A percentile compares a stretch with the other conserved stretches of the same genome.
These are phyloP conservation scores for Aurelia aurita complex sp. Pacific DNA, from an alignment of 30 jellyfish, hydroid and myxozoan species.

Conservation along the genomic window DNA sequence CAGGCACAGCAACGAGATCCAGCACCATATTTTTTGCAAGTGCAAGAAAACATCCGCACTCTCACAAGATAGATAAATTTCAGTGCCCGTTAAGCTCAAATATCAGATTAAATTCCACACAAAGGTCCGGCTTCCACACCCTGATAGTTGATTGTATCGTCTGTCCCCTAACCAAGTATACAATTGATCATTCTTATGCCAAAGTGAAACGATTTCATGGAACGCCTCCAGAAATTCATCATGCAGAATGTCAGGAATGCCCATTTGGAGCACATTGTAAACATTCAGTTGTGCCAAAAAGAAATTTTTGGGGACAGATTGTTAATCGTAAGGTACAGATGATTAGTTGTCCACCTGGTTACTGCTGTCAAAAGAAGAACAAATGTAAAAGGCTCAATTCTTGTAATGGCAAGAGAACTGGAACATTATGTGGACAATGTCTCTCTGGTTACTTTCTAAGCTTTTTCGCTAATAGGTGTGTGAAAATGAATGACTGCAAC, in stretches of 20 bases:
- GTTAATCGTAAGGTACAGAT: background rate
- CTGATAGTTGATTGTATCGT: background rate
- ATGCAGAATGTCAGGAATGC: constrained; percentile 10
- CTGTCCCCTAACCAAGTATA: background rate
- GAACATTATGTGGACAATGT: constrained; percentile 26
- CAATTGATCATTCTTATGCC: background rate
- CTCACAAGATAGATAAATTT: background rate
- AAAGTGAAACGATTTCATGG: background rate
- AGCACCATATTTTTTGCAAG: background rate
- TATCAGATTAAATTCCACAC: background rate
- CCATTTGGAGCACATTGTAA: constrained; percentile 37
- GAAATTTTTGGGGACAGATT: constrained; percentile 32
- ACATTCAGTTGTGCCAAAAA: background rate
- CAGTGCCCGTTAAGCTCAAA: background rate
- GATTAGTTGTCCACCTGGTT: constrained; percentile 27
- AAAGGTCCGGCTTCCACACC: background rate
- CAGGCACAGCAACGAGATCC: background rate
- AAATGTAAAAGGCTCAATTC: constrained; percentile 8
- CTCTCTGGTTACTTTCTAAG: constrained; percentile 10
- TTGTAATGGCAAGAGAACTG: constrained; percentile 27
- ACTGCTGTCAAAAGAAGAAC: constrained; percentile 18
- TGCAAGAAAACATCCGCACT: background rate
- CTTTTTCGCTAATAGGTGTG: constrained; percentile 1
- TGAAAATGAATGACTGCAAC: background rate
- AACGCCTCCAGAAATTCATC: background rate